Conservation (phyloP, 2,113 vertebrate genomes). For the Caranx ignobilis region DNA sequence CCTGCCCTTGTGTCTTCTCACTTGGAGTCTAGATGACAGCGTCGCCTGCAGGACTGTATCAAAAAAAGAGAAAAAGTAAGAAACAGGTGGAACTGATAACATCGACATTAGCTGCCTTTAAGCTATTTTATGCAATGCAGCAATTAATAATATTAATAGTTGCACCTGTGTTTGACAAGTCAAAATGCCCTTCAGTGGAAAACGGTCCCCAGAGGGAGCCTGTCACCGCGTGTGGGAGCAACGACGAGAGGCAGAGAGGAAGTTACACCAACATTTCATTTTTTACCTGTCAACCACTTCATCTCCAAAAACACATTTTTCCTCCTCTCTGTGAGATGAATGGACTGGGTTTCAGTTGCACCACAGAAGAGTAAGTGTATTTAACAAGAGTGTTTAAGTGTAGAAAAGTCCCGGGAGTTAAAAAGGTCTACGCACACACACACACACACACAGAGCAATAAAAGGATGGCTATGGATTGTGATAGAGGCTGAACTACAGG, state of each 20-base stretch:
- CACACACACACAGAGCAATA: conserved; percentile 19
- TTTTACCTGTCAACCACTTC: neutral
- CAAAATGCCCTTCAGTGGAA: no score
- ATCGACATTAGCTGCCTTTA: neutral
- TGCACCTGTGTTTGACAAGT: no score
- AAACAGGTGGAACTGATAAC: no score
- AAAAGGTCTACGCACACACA: neutral
- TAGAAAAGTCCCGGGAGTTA: neutral
- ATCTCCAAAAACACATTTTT: neutral
- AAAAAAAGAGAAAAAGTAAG: no score
- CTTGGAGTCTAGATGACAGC: neutral
- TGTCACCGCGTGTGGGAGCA: no score
- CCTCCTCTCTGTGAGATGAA: neutral
- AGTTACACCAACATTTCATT: neutral
- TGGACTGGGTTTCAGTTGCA: conserved; percentile 3
- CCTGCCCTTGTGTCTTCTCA: neutral
- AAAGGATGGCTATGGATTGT: conserved; percentile 62
- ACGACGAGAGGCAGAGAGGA: neutral
- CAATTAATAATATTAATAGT: neutral
- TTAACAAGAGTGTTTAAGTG: neutral
- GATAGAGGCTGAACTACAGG: conserved; percentile 61
- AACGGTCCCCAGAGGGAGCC: neutral
- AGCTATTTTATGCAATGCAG: neutral
- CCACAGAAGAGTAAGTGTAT: no score
- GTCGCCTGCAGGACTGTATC: neutral